These are phyloP conservation scores for Urosaurus nigricauda DNA, from an alignment of 2,797 vertebrate species.

Conservation along the genomic window DNA sequence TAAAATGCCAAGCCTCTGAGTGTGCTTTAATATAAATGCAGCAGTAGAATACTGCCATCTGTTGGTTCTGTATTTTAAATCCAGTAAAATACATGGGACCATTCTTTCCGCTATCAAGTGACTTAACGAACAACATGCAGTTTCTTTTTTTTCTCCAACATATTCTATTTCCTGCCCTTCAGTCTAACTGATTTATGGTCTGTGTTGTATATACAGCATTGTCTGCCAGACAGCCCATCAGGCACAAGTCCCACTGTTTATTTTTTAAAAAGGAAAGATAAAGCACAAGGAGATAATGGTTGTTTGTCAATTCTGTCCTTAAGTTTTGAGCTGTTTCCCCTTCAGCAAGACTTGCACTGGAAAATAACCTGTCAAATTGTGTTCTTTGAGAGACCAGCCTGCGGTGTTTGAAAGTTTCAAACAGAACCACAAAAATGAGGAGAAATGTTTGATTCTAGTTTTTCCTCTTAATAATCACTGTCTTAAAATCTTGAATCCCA, in stretches of 20 bases:
- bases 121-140: background rate
- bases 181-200: background rate
- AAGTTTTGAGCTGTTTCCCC: background rate
- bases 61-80: conserved; percentile 35
- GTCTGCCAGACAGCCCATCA: background rate
- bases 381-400: background rate
- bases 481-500: background rate
- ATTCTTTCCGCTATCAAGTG: conserved; percentile 35
- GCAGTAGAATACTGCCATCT: conserved; percentile 39
- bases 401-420: conserved; percentile 14
- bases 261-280: background rate
- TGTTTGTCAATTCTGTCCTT: background rate
- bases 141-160: background rate
- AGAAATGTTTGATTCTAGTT: background rate
- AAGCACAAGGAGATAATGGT: conserved; percentile 14
- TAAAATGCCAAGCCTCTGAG: conserved; percentile 15
- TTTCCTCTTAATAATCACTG: background rate
- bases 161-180: background rate
- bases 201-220: background rate
- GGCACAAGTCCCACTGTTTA: background rate
- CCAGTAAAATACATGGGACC: background rate
- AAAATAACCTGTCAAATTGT: background rate
- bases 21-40: background rate
- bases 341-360: background rate
- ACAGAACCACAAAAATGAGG: conserved; percentile 6